Evolutionary conservation across 1,140 invertebrate species (phyloP).

Genomic region (Caenorhabditis remanei): DNA sequence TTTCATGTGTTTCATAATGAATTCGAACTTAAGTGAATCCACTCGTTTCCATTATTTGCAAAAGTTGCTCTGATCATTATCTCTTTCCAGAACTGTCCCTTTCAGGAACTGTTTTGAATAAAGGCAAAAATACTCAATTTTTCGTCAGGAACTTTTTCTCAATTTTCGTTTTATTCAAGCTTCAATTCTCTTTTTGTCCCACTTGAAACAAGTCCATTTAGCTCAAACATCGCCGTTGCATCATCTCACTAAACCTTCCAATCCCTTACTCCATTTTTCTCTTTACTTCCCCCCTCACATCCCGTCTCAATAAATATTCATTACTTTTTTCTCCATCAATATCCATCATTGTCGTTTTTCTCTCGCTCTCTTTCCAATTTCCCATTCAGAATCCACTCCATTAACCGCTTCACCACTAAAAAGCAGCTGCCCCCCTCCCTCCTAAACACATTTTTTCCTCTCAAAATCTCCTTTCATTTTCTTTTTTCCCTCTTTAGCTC

Average conservation of each 20-base stretch:
- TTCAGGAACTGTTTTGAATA: no score
- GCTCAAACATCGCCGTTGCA: no score
- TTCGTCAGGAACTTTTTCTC: no score
- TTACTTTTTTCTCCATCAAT: not conserved
- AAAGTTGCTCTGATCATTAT: no score
- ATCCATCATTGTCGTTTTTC: not conserved
- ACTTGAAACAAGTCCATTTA: no score
- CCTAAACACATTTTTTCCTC: not conserved
- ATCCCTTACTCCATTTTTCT: not conserved
- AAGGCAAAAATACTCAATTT: no score
- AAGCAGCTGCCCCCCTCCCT: conserved; percentile 10
- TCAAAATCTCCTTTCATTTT: not conserved
- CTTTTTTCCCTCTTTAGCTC: not conserved
- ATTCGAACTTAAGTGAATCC: no score
- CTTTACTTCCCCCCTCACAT: not conserved
- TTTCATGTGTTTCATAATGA: no score
- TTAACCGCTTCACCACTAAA: not conserved
- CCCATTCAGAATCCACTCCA: not conserved
- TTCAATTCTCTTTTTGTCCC: no score
- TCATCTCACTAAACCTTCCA: not conserved
- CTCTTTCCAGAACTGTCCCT: no score
- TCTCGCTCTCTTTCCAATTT: not conserved
- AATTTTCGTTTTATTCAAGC: no score
- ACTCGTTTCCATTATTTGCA: no score
- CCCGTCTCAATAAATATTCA: conserved; percentile 12